Evolutionary conservation across 2,113 vertebrate species (phyloP).

Genomic region (Cebus imitator): DNA sequence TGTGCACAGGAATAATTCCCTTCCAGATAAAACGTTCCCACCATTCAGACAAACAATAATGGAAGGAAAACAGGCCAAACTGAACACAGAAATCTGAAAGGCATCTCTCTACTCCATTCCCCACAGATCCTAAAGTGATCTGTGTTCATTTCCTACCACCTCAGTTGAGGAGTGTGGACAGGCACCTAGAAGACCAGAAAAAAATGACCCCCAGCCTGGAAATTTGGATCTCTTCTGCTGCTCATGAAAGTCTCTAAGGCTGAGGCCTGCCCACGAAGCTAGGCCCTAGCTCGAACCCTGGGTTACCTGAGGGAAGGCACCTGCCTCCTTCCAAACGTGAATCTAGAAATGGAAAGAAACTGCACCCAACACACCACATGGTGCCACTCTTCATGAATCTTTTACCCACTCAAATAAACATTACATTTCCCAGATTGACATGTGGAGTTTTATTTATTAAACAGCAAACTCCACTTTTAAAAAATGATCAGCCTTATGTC

Average conservation of each 20-base stretch:
- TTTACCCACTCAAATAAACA: constrained; percentile 43
- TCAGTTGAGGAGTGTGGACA: background rate
- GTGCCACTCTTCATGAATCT: constrained; percentile 50
- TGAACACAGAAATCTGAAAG: no score
- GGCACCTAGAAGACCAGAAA: background rate
- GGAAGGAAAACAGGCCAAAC: constrained; percentile 28
- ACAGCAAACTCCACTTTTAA: constrained; percentile 51
- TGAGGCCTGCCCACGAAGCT: background rate
- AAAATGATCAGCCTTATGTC: constrained; percentile 5
- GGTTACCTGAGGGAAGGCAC: background rate
- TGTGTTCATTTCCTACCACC: background rate
- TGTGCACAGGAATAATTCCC: constrained; percentile 52
- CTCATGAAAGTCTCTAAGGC: background rate
- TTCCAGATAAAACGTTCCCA: constrained; percentile 52
- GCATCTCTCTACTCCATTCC: background rate
- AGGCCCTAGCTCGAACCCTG: background rate
- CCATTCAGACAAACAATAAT: background rate
- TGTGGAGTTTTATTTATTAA: constrained; percentile 69
- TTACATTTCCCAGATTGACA: constrained; percentile 41
- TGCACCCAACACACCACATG: constrained; percentile 9
- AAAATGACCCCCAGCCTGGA: background rate
- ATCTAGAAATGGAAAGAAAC: constrained; percentile 15
- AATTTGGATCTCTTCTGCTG: background rate
- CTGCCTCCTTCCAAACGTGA: background rate
- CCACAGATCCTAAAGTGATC: background rate